Conservation (phyloP, 2,113 vertebrate genomes). For the Glaucomys volans region DNA sequence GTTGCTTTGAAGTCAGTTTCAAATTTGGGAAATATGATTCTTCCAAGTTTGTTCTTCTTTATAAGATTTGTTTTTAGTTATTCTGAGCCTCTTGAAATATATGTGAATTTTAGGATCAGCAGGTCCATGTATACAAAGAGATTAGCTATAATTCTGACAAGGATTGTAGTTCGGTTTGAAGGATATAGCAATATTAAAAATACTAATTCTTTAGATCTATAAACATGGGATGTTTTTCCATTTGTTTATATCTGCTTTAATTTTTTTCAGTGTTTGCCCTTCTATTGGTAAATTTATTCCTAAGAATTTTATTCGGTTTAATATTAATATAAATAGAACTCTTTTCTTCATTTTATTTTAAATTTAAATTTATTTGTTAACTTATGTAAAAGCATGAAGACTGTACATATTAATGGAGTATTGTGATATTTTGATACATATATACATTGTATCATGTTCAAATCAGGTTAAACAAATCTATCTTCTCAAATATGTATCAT, state of each 20-base stretch:
- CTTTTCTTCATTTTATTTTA: background rate
- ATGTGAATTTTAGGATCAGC: background rate
- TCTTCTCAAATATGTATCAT: background rate
- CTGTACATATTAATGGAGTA: too few relatives aligned
- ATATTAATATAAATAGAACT: background rate
- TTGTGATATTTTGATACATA: background rate
- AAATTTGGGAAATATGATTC: background rate
- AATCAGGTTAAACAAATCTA: background rate
- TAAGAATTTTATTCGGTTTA: background rate
- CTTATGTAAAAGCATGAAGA: background rate
- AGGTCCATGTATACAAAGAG: background rate
- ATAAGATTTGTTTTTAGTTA: background rate
- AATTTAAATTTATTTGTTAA: background rate
- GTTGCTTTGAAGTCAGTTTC: background rate
- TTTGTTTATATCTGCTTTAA: constrained; percentile 23
- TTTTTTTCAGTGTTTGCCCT: background rate
- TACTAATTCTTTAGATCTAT: background rate
- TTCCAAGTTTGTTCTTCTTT: background rate
- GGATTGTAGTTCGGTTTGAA: background rate
- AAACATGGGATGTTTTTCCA: background rate
- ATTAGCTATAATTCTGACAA: background rate
- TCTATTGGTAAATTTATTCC: background rate
- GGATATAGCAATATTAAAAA: background rate
- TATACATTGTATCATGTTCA: background rate
- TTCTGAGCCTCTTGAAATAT: background rate